These are phyloP conservation scores for Euwallacea fornicatus DNA, from an alignment of 1,140 invertebrate species.

Conservation along the genomic window DNA sequence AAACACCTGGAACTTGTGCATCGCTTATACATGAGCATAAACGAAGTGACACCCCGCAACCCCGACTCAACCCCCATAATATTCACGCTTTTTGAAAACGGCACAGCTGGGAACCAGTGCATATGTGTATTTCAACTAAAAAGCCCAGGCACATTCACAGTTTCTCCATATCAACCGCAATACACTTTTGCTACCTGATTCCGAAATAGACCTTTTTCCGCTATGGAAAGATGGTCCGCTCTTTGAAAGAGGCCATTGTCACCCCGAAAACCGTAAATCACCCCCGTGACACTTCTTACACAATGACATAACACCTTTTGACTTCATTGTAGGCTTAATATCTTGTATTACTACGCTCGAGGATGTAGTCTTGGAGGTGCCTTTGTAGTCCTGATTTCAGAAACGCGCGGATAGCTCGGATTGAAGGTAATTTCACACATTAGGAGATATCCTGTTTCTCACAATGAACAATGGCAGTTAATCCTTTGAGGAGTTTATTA, in stretches of 20 bases:
- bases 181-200: constrained; percentile 22
- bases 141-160: not conserved
- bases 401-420: not conserved
- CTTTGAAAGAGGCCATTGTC: constrained; percentile 24
- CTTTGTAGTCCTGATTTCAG: not conserved
- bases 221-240: constrained; percentile 1
- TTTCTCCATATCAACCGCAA: constrained; percentile 2
- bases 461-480: not conserved
- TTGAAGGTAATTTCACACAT: not conserved
- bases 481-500: not conserved
- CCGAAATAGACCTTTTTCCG: constrained; percentile 22
- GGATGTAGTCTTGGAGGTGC: not conserved
- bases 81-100: not conserved
- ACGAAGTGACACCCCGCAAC: too few relatives aligned
- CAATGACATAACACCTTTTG: constrained; percentile 29
- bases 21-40: too few relatives aligned
- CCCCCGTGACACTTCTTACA: constrained; percentile 24
- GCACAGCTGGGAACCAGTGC: constrained; percentile 2
- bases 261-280: constrained; percentile 20
- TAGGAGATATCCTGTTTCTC: too few relatives aligned
- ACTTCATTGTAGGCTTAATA: constrained; percentile 24
- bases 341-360: not conserved
- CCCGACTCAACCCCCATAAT: not conserved
- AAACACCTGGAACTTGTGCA: too few relatives aligned
- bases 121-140: constrained; percentile 1